Conservation (phyloP, 2,888 invertebrate genomes). For the Subacronicta megacephala region DNA sequence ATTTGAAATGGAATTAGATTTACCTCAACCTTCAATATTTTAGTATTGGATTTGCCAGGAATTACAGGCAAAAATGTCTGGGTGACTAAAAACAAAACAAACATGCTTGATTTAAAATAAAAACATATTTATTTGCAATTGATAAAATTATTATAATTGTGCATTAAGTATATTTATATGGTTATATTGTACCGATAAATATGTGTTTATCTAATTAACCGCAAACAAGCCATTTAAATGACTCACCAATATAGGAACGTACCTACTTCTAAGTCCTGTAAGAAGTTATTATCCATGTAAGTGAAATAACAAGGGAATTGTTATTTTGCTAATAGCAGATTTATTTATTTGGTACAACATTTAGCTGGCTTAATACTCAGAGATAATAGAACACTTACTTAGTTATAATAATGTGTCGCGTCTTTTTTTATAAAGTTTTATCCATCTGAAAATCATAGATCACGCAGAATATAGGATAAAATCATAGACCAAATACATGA, state of each 20-base stretch:
- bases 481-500: no score
- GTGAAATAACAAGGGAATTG: neutral
- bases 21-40: neutral
- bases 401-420: no score
- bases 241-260: conserved; percentile 11
- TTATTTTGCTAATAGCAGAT: no score
- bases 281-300: neutral
- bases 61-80: neutral
- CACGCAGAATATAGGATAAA: no score
- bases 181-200: conserved; percentile 13
- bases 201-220: conserved; percentile 44
- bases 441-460: no score
- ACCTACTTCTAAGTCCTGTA: conserved; percentile 8
- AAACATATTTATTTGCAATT: conserved; percentile 1
- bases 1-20: no score
- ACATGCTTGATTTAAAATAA: conserved; percentile 8
- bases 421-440: no score
- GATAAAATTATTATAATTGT: conserved; percentile 25
- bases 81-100: neutral
- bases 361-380: no score
- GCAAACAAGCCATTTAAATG: conserved; percentile 22
- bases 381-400: no score
- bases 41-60: neutral
- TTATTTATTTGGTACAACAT: no score
- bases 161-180: conserved; percentile 5